Evolutionary conservation across 2,888 invertebrate genomes (phyloP).

Genomic region (Pyrocoelia pectoralis): DNA sequence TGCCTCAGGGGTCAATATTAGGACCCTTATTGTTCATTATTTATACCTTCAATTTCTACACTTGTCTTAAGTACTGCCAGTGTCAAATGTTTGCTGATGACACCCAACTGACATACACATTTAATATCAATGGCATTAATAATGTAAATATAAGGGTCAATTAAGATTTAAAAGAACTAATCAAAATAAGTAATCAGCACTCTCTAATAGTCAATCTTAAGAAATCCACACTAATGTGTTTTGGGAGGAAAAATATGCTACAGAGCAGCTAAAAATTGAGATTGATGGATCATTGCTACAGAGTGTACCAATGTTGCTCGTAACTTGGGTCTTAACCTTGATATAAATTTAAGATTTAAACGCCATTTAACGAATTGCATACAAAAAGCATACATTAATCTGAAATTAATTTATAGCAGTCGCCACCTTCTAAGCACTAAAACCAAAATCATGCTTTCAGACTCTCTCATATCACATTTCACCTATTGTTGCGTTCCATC

Average conservation of each 20-base stretch:
- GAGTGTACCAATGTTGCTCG: background rate
- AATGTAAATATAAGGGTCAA: background rate
- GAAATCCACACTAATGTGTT: no score
- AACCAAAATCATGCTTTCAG: no score
- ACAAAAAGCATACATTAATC: no score
- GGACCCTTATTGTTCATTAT: conserved; percentile 2
- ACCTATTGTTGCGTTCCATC: no score
- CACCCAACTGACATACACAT: conserved; percentile 17
- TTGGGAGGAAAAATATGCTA: background rate
- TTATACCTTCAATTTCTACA: background rate
- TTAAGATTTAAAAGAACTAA: no score
- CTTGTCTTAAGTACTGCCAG: background rate
- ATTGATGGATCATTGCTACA: no score
- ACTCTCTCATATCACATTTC: no score
- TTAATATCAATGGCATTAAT: background rate
- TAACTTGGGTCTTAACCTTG: conserved; percentile 3
- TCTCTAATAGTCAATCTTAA: conserved; percentile 9
- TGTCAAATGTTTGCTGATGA: conserved; percentile 7
- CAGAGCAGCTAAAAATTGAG: no score
- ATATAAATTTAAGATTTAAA: background rate
- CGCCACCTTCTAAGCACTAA: no score
- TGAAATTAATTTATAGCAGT: conserved; percentile 7
- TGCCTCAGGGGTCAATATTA: no score
- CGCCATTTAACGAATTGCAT: background rate
- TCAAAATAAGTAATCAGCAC: background rate